These are phyloP conservation scores for Gasterosteus nipponicus DNA, from an alignment of 2,113 vertebrate genomes.

Conservation along the genomic window DNA sequence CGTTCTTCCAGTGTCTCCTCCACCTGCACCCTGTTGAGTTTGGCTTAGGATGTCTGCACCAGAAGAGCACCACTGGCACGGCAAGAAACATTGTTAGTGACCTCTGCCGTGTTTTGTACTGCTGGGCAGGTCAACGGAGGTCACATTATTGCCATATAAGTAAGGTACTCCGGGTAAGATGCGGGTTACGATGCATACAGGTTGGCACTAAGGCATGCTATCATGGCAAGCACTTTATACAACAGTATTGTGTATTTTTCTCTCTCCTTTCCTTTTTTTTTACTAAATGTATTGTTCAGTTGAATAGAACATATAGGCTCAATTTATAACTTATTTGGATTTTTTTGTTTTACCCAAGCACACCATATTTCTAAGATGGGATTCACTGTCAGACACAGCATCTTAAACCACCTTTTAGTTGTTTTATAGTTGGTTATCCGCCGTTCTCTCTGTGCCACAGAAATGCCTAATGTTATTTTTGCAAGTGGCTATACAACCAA, in stretches of 20 bases:
- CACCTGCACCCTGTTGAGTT: constrained; percentile 75
- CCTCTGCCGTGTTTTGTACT: constrained; percentile 23
- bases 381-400: constrained; percentile 44
- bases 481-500: constrained; percentile 13
- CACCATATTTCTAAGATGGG: constrained; percentile 39
- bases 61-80: constrained; percentile 13
- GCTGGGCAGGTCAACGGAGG: constrained; percentile 3
- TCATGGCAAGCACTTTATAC: constrained; percentile 34
- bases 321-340: constrained; percentile 40
- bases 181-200: constrained; percentile 10
- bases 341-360: constrained; percentile 56
- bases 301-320: constrained; percentile 29
- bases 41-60: constrained; percentile 46
- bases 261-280: constrained; percentile 47
- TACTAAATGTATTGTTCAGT: constrained; percentile 32
- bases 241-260: constrained; percentile 34
- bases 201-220: constrained; percentile 19
- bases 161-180: constrained; percentile 1
- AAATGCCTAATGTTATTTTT: constrained; percentile 27
- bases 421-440: constrained; percentile 62
- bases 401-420: constrained; percentile 73
- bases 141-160: constrained; percentile 16
- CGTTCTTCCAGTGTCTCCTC: constrained; percentile 81
- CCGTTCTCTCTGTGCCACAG: constrained; percentile 6
- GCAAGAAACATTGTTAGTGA: neutral